A percentile compares a stretch with the other conserved stretches of the same genome.
Evolutionary conservation across 1,140 invertebrate species (phyloP).

Genomic region (Megathymus violae): DNA sequence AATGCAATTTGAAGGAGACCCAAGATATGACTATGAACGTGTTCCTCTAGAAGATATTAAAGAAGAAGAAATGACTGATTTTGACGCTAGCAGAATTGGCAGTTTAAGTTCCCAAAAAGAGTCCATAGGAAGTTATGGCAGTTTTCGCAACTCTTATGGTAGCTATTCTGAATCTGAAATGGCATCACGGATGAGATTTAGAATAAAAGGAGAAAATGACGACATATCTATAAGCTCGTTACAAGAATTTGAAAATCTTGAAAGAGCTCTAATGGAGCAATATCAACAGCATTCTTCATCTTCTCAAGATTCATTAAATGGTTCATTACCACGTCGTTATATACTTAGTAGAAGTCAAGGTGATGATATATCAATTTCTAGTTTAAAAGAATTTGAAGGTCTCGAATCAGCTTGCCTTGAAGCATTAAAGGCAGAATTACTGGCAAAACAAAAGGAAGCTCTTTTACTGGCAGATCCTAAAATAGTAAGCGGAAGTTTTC

Average conservation of each 20-base stretch:
- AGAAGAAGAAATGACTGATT: conserved; percentile 93
- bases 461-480: conserved; percentile 86
- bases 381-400: conserved; percentile 97
- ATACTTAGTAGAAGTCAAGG: conserved; percentile 88
- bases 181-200: conserved; percentile 90
- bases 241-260: conserved; percentile 96
- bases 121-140: conserved; percentile 90
- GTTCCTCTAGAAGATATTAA: conserved; percentile 95
- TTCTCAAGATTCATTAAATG: conserved; percentile 91
- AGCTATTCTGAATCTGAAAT: conserved; percentile 94
- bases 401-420: conserved; percentile 94
- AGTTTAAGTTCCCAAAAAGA: conserved; percentile 92
- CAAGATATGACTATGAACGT: conserved; percentile 88
- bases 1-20: conserved; percentile 91
- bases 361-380: conserved; percentile 95
- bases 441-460: conserved; percentile 93
- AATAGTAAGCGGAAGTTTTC: conserved; percentile 83
- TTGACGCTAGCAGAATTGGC: conserved; percentile 92
- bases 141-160: conserved; percentile 89
- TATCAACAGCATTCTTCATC: conserved; percentile 86
- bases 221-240: conserved; percentile 95
- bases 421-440: conserved; percentile 91
- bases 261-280: conserved; percentile 88
- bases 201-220: conserved; percentile 93
- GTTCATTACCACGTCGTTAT: conserved; percentile 88